Conservation (phyloP, 2,797 vertebrate genomes). For the Astyanax mexicanus region DNA sequence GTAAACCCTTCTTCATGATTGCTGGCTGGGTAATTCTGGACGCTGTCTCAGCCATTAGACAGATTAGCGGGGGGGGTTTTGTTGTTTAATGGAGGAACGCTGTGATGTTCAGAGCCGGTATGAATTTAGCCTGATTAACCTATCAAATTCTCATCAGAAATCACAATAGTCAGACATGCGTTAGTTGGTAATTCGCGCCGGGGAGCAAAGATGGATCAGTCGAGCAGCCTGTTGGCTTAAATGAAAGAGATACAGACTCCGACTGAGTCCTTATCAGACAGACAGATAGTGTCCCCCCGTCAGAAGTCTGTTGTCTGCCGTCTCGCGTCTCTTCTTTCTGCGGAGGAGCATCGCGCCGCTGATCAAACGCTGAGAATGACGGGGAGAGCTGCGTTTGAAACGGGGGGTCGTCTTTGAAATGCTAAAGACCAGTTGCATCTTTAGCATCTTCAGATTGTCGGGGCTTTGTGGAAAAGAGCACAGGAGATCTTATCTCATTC, state of each 20-base stretch:
- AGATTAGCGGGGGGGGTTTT: slow-evolving; percentile 10
- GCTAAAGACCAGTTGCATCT: slow-evolving; percentile 24
- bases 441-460: not conserved
- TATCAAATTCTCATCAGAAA: not conserved
- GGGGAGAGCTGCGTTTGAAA: slow-evolving; percentile 2
- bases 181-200: not conserved
- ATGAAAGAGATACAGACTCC: slow-evolving; percentile 1
- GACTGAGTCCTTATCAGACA: slow-evolving; percentile 9
- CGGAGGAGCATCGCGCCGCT: not conserved
- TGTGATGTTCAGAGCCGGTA: not conserved
- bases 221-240: not conserved
- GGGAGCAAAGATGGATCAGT: not conserved
- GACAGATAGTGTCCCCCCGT: not conserved
- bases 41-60: not conserved
- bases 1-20: not conserved
- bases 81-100: not conserved
- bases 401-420: slow-evolving; percentile 1
- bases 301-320: not conserved
- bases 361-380: slow-evolving; percentile 7
- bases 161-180: not conserved
- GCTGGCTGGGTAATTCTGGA: not conserved
- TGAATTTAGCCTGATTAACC: slow-evolving; percentile 7
- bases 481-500: slow-evolving; percentile 3
- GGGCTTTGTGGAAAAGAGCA: slow-evolving; percentile 18
- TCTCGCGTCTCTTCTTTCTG: not conserved